Evolutionary conservation across 2,797 vertebrate species (phyloP).

Genomic region (Alca torda): DNA sequence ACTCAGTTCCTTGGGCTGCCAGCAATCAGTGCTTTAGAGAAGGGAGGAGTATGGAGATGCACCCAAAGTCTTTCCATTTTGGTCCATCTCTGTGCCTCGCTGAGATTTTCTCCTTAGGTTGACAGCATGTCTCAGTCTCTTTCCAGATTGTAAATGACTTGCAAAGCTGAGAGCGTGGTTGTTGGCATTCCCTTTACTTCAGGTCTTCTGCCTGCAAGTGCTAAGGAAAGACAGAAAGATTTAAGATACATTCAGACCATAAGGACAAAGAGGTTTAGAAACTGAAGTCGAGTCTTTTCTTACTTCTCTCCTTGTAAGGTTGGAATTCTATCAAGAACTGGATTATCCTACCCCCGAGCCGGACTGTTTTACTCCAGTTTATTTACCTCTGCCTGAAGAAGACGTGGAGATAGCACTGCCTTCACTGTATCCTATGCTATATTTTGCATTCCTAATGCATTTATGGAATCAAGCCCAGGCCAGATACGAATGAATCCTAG

Average conservation of each 20-base stretch:
- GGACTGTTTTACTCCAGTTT: background rate
- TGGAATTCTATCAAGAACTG: background rate
- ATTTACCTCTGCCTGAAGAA: background rate
- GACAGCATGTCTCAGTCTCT: background rate
- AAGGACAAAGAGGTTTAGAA: background rate
- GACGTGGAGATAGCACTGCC: background rate
- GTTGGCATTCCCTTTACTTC: conserved; percentile 13
- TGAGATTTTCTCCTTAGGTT: background rate
- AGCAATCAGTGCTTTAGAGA: background rate
- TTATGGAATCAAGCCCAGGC: background rate
- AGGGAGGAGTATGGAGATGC: background rate
- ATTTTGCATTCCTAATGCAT: background rate
- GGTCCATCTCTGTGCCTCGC: background rate
- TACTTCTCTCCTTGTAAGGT: background rate
- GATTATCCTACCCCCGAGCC: background rate
- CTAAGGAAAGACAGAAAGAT: background rate
- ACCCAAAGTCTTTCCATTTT: background rate
- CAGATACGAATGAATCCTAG: background rate
- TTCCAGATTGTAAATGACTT: background rate
- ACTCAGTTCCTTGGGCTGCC: background rate
- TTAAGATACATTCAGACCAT: background rate
- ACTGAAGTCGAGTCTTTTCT: background rate
- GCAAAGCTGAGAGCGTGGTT: background rate
- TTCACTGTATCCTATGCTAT: background rate
- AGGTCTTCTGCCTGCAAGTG: background rate